Evolutionary conservation across 2,797 vertebrate genomes (phyloP).

Genomic region (Eulemur rubriventer): DNA sequence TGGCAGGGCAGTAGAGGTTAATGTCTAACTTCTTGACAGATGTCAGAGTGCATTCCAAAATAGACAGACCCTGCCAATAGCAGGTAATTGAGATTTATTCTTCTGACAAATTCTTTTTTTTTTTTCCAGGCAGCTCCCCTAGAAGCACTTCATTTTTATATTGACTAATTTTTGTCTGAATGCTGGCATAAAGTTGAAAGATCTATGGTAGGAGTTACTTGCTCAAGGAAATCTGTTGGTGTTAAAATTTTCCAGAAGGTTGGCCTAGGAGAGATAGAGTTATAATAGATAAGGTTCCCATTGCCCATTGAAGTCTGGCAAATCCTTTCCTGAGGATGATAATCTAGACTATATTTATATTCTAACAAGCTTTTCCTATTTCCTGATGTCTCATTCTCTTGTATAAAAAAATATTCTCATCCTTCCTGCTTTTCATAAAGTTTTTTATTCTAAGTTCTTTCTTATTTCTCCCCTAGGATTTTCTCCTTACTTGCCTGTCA

Average conservation of each 20-base stretch:
- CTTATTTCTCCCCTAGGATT: not conserved
- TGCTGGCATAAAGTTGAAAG: not conserved
- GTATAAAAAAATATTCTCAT: not conserved
- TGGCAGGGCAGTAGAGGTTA: not conserved
- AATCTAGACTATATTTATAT: constrained; percentile 38
- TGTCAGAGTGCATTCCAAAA: not conserved
- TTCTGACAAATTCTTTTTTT: constrained; percentile 9
- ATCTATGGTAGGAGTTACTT: constrained; percentile 50
- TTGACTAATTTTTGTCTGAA: constrained; percentile 32
- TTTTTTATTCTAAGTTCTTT: not conserved
- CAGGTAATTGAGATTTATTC: not conserved
- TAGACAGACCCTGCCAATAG: not conserved
- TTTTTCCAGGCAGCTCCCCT: not conserved
- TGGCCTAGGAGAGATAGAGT: not conserved
- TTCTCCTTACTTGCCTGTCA: not conserved
- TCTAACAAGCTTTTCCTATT: not conserved
- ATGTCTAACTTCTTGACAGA: constrained; percentile 8
- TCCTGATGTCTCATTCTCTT: constrained; percentile 45
- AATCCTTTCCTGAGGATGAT: constrained; percentile 10
- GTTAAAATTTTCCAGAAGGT: constrained; percentile 38
- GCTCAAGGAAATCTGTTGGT: constrained; percentile 12
- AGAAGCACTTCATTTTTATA: constrained; percentile 14
- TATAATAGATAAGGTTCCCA: not conserved
- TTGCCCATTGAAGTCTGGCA: not conserved
- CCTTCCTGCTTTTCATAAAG: not conserved